These are phyloP conservation scores for Eulacestoma nigropectus DNA, from an alignment of 2,113 vertebrate species.

Conservation along the genomic window DNA sequence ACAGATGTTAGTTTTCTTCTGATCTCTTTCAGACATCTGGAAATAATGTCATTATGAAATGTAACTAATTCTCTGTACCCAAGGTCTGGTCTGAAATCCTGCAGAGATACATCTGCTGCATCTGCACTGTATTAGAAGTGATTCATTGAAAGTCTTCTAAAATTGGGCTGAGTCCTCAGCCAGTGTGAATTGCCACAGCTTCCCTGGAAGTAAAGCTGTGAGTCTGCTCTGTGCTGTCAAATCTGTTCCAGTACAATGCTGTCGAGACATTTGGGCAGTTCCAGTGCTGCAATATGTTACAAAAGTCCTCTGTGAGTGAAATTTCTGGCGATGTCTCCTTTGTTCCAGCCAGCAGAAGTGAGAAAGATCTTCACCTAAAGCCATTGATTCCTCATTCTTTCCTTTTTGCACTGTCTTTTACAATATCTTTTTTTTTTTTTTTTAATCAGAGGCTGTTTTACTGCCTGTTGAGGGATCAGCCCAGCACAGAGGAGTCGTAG, in stretches of 20 bases:
- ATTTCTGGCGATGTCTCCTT: background rate
- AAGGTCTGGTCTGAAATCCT: background rate
- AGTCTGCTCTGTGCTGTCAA: background rate
- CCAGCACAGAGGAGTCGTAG: background rate
- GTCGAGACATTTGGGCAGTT: background rate
- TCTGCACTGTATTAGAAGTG: background rate
- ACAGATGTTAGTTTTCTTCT: background rate
- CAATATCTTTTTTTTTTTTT: too few species aligned
- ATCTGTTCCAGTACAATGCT: background rate
- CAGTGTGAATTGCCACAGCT: background rate
- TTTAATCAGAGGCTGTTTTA: background rate
- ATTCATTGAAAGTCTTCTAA: background rate
- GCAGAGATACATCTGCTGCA: background rate
- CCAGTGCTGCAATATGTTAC: background rate
- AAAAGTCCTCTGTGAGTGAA: background rate
- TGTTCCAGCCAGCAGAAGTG: background rate
- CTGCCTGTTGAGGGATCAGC: fast-evolving
- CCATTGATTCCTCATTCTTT: background rate
- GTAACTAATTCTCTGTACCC: background rate
- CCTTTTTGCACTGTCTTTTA: background rate
- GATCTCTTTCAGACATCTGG: conserved; percentile 26
- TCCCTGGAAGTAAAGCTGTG: background rate
- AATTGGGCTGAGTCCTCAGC: background rate
- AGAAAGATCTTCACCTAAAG: background rate
- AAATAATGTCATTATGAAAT: conserved; percentile 20